These are phyloP conservation scores for Nestor notabilis DNA, from an alignment of 2,113 vertebrate species.

Conservation along the genomic window DNA sequence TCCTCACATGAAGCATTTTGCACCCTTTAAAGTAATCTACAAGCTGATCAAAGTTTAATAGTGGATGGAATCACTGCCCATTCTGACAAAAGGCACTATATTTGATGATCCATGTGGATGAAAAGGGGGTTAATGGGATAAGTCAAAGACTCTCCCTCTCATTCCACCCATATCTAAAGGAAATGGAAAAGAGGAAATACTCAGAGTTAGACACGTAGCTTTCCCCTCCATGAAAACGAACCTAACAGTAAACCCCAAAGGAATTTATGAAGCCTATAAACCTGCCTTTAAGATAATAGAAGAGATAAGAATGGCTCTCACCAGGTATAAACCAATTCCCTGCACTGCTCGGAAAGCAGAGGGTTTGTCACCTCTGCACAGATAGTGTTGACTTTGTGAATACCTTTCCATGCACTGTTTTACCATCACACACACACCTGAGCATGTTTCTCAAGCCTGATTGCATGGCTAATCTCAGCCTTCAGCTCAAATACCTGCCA, in stretches of 20 bases:
- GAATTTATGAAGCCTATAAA: constrained; percentile 58
- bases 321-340: background rate
- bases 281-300: background rate
- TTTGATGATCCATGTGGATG: background rate
- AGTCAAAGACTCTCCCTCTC: background rate
- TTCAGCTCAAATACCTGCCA: background rate
- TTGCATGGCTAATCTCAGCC: background rate
- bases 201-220: background rate
- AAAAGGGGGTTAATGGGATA: background rate
- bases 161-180: background rate
- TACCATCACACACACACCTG: background rate
- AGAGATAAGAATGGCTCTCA: background rate
- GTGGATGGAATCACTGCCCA: background rate
- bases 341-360: background rate
- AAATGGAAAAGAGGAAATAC: background rate
- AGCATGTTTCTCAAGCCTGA: background rate
- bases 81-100: background rate
- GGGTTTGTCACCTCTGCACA: background rate
- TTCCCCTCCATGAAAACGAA: background rate
- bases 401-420: background rate
- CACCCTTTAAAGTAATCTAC: background rate
- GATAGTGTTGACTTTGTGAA: background rate
- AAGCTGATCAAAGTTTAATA: background rate
- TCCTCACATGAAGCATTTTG: background rate
- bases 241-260: background rate